phyloP scores from a whole-genome alignment of 2,113 vertebrate species.

The Ctenomys sociabilis region DNA sequence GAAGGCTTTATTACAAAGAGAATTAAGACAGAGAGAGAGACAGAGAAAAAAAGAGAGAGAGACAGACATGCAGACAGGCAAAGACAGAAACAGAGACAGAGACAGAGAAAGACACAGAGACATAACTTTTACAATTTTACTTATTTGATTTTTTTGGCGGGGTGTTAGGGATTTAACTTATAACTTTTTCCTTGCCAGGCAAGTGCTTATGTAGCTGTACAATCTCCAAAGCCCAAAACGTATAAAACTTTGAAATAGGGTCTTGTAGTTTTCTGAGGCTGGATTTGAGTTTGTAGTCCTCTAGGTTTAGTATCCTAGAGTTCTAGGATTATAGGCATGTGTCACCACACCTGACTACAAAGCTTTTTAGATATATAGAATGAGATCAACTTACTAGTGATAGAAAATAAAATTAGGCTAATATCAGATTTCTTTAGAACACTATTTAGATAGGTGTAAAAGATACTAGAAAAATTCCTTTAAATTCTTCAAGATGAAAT shows the following conservation, averaged over 20 bases:
- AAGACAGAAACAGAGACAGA: no score
- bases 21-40: rapidly evolving
- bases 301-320: background rate
- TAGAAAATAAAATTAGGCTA: background rate
- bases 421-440: background rate
- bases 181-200: no score
- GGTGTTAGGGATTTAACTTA: no score
- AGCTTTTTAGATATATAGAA: background rate
- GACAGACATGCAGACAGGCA: no score
- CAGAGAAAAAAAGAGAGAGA: no score
- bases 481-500: background rate
- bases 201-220: no score
- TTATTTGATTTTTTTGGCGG: no score
- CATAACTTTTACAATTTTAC: no score
- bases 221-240: background rate
- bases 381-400: background rate
- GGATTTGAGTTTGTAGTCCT: background rate
- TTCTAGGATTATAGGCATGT: background rate
- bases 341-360: background rate
- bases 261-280: background rate
- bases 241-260: background rate
- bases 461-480: background rate
- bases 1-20: no score
- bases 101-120: no score
- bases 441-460: background rate